Evolutionary conservation across 2,888 invertebrate genomes (phyloP).

Genomic region (Synanthedon myopaeformis): DNA sequence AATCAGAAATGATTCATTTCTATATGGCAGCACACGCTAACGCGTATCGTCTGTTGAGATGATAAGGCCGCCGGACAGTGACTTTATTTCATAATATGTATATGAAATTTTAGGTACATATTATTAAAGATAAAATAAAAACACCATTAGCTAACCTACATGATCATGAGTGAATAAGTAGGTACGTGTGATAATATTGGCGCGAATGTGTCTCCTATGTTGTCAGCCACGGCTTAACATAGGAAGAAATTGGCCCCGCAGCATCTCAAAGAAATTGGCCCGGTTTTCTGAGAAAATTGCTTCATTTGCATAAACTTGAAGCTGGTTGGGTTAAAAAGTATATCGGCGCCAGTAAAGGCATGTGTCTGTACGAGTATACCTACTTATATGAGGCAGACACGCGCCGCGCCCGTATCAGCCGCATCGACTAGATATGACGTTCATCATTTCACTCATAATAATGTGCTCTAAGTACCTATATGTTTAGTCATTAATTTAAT

Average conservation of each 20-base stretch:
- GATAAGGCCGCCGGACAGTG: no score
- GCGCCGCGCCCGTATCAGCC: neutral
- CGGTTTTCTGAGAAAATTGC: conserved; percentile 43
- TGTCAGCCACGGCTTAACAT: conserved; percentile 13
- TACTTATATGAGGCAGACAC: neutral
- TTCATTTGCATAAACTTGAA: conserved; percentile 35
- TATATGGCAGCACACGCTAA: no score
- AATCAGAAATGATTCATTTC: no score
- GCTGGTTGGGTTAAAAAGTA: conserved; percentile 18
- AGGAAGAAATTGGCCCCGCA: no score
- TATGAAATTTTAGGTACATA: no score
- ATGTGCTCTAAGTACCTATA: no score
- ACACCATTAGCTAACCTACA: neutral
- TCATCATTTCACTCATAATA: no score
- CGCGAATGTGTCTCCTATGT: neutral
- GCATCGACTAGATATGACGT: no score
- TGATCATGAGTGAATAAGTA: neutral
- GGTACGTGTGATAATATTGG: neutral
- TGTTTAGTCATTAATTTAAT: no score
- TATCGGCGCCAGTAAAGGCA: conserved; percentile 2
- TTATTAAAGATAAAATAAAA: no score
- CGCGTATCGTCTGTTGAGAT: no score
- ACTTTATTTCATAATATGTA: no score
- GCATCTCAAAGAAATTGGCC: conserved; percentile 43
- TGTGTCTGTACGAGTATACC: conserved; percentile 7